phyloP scores from a whole-genome alignment of 2,113 vertebrate species.

The Megaleporinus macrocephalus region DNA sequence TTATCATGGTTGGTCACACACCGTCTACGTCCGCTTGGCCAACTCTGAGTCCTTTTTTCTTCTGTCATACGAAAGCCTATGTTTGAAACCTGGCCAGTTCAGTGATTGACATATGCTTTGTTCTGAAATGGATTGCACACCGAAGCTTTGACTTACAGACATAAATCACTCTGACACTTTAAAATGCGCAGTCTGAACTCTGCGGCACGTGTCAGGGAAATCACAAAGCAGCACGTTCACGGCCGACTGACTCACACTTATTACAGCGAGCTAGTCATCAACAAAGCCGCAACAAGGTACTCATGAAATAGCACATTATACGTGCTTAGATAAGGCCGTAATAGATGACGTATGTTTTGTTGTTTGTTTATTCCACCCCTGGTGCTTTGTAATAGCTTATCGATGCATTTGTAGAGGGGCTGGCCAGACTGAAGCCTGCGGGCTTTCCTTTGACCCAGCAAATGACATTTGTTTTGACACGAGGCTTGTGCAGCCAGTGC shows the following conservation, averaged over 20 bases:
- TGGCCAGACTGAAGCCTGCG: not conserved
- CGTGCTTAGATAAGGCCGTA: not conserved
- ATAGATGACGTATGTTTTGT: not conserved
- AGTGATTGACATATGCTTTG: conserved; percentile 39
- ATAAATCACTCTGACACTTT: conserved; percentile 51
- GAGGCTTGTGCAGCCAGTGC: conserved; percentile 19
- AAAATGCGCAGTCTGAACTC: conserved; percentile 37
- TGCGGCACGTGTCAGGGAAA: conserved; percentile 27
- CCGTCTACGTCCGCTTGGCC: not conserved
- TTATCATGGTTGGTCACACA: not conserved
- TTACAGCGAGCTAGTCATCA: conserved; percentile 14
- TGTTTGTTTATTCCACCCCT: not conserved
- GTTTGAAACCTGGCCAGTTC: not conserved
- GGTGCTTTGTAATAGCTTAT: not conserved
- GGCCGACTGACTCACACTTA: conserved; percentile 27
- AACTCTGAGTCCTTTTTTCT: conserved; percentile 7
- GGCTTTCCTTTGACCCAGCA: conserved; percentile 25
- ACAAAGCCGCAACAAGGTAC: conserved; percentile 16
- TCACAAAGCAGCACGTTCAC: conserved; percentile 26
- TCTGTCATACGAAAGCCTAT: conserved; percentile 23
- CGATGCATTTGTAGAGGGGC: not conserved
- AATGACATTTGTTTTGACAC: conserved; percentile 39
- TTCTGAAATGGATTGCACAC: conserved; percentile 44
- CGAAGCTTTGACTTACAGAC: conserved; percentile 30
- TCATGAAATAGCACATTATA: not conserved